A percentile compares a stretch with the other conserved stretches of the same genome.
Conservation (phyloP, 2,888 invertebrate species). For the Melanotus villosus region DNA sequence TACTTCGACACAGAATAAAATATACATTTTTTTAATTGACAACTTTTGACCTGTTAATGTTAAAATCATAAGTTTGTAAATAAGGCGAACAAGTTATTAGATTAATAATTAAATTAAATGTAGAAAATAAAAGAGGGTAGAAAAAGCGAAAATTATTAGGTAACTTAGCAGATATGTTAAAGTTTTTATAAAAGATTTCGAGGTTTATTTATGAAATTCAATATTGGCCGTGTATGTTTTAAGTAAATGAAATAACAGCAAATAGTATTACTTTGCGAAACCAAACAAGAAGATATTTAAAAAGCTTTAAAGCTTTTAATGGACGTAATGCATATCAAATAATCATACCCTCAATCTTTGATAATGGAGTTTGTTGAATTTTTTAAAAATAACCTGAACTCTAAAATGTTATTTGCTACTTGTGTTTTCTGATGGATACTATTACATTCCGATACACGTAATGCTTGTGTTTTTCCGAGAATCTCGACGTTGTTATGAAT, state of each 20-base stretch:
- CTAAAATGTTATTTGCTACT: constrained; percentile 6
- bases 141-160: no score
- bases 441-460: not conserved
- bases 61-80: no score
- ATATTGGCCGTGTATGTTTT: not conserved
- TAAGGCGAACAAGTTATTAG: no score
- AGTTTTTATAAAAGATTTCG: no score
- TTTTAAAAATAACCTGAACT: constrained; percentile 6
- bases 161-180: no score
- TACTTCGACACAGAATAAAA: no score
- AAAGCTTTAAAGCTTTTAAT: constrained; percentile 5
- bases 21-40: no score
- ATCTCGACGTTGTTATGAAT: no score
- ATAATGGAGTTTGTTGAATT: constrained; percentile 1
- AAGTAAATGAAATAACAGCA: not conserved
- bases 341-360: not conserved
- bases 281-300: constrained; percentile 7
- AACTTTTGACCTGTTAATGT: no score
- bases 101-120: no score
- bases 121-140: no score
- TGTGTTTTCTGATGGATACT: not conserved
- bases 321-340: constrained; percentile 2
- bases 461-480: constrained; percentile 1
- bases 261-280: not conserved
- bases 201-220: no score